Evolutionary conservation across 2,888 invertebrate genomes (phyloP).

Genomic region (Cheilosia grossa): DNA sequence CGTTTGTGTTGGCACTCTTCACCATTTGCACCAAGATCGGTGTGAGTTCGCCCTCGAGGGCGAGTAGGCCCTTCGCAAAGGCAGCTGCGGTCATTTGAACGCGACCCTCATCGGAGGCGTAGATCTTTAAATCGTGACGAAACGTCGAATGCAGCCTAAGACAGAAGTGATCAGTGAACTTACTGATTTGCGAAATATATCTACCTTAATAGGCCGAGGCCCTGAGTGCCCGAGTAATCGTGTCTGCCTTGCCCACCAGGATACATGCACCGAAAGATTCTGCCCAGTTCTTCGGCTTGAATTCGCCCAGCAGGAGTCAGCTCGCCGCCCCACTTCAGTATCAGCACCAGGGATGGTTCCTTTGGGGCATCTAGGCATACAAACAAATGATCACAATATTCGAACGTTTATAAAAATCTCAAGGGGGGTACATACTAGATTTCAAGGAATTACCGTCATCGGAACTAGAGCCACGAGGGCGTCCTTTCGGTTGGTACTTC

Average conservation of each 20-base stretch:
- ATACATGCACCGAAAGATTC: conserved; percentile 99
- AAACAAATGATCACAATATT: conserved; percentile 5
- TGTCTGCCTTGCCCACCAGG: conserved; percentile 98
- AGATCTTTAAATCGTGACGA: conserved; percentile 99
- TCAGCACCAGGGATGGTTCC: conserved; percentile 97
- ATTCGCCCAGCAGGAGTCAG: conserved; percentile 98
- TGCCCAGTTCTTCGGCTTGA: conserved; percentile 98
- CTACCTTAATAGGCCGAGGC: conserved; percentile 93
- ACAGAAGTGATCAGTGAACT: neutral
- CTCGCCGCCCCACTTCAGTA: conserved; percentile 99
- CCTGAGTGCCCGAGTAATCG: conserved; percentile 96
- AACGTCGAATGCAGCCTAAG: conserved; percentile 96
- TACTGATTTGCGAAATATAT: neutral
- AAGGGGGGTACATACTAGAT: conserved; percentile 76
- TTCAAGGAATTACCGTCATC: conserved; percentile 90
- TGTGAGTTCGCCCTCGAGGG: conserved; percentile 98
- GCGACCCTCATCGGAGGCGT: conserved; percentile 99
- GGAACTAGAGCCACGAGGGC: conserved; percentile 95
- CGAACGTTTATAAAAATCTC: conserved; percentile 7
- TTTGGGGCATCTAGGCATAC: conserved; percentile 89
- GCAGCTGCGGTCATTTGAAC: conserved; percentile 99
- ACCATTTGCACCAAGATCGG: conserved; percentile 99
- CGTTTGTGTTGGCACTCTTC: conserved; percentile 99
- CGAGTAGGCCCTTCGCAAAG: conserved; percentile 98
- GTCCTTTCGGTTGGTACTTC: conserved; percentile 98